Conservation (phyloP, 2,888 invertebrate species). For the Crepidodera aurea region DNA sequence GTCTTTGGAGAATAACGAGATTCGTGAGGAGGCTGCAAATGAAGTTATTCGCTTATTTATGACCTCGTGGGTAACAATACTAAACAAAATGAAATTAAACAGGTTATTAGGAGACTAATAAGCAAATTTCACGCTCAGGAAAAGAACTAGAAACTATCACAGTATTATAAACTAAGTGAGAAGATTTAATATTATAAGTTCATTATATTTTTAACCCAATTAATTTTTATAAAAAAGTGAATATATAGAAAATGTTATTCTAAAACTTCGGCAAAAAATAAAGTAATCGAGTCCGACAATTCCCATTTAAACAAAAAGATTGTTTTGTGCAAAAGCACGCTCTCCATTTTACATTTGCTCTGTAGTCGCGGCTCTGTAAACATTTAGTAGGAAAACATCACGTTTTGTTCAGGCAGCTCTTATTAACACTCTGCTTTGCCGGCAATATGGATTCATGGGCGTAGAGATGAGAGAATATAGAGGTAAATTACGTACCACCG, state of each 20-base stretch:
- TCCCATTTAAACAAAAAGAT: conserved; percentile 47
- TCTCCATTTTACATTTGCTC: conserved; percentile 55
- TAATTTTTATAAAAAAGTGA: too few species aligned
- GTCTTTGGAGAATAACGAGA: conserved; percentile 20
- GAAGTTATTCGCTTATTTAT: conserved; percentile 10
- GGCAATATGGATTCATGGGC: conserved; percentile 20
- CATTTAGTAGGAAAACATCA: conserved; percentile 53
- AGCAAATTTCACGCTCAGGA: too few species aligned
- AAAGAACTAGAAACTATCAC: too few species aligned
- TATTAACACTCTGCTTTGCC: conserved; percentile 22
- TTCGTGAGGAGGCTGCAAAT: conserved; percentile 20
- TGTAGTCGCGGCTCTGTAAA: conserved; percentile 54
- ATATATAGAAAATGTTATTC: too few species aligned
- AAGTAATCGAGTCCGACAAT: not conserved
- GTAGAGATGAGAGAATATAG: too few species aligned
- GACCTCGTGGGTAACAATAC: conserved; percentile 1
- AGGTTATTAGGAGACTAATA: too few species aligned
- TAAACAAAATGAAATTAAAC: conserved; percentile 20
- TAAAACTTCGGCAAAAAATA: not conserved
- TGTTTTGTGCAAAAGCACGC: conserved; percentile 54
- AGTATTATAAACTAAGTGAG: too few species aligned
- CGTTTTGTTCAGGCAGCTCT: conserved; percentile 42
- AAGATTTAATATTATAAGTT: too few species aligned
- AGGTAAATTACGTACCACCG: too few species aligned
- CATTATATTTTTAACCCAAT: too few species aligned